phyloP scores from a whole-genome alignment of 2,113 vertebrate species.

The Galemys pyrenaicus region DNA sequence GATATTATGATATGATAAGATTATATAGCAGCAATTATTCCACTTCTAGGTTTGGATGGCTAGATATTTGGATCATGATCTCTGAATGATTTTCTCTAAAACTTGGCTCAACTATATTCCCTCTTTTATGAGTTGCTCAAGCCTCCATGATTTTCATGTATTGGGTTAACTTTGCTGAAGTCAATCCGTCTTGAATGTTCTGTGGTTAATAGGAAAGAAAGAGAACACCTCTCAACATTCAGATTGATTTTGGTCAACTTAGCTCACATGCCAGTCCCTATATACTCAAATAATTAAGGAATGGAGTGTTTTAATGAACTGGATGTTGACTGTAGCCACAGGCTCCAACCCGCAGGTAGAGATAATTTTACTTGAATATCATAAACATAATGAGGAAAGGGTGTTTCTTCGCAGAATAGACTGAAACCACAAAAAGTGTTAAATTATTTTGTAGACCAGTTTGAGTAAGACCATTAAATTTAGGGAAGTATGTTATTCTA shows the following conservation, averaged over 20 bases:
- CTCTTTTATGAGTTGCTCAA: not conserved
- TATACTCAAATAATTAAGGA: not conserved
- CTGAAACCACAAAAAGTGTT: not conserved
- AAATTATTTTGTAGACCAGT: not conserved
- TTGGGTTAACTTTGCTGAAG: not conserved
- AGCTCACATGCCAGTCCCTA: not conserved
- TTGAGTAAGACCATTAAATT: not conserved
- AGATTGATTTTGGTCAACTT: not conserved
- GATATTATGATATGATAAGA: not conserved
- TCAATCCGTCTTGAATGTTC: not conserved
- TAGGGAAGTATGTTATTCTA: not conserved
- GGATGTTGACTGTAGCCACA: not conserved
- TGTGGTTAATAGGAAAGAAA: not conserved
- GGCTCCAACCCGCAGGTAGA: not conserved
- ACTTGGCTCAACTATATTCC: not conserved
- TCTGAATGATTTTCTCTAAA: not conserved
- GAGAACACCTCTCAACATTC: not conserved
- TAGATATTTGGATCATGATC: not conserved
- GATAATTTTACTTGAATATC: not conserved
- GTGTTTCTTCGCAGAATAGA: not conserved
- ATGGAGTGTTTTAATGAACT: not conserved
- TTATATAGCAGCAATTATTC: not conserved
- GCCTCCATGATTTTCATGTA: not conserved
- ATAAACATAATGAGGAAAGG: not conserved
- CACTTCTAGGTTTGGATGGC: not conserved